phyloP scores from a whole-genome alignment of 2,888 invertebrate genomes.

The Thymelicus lineola region DNA sequence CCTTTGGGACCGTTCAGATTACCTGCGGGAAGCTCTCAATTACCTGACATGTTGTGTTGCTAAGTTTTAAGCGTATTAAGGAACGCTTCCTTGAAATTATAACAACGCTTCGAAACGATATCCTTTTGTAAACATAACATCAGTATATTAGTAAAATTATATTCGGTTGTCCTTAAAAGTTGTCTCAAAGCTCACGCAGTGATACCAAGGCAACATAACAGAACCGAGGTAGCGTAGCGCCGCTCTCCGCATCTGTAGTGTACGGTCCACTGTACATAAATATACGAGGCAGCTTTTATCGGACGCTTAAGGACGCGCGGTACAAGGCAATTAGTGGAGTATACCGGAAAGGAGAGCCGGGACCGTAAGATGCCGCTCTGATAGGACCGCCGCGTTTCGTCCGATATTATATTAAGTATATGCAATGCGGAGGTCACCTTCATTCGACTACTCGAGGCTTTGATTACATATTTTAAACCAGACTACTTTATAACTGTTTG shows the following conservation, averaged over 20 bases:
- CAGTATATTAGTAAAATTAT: no score
- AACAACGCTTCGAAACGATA: no score
- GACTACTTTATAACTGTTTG: no score
- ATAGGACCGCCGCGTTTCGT: conserved; percentile 25
- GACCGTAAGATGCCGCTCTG: conserved; percentile 1
- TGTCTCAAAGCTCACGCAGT: not conserved
- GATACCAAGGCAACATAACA: not conserved
- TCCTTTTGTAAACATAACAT: no score
- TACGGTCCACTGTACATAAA: not conserved
- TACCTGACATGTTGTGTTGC: conserved; percentile 33
- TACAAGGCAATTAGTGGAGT: conserved; percentile 38
- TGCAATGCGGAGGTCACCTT: conserved; percentile 1
- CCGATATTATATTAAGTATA: not conserved
- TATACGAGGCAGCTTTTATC: conserved; percentile 30
- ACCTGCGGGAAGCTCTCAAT: conserved; percentile 42
- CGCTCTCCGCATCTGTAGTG: not conserved
- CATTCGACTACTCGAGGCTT: not conserved
- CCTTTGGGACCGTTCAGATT: conserved; percentile 21
- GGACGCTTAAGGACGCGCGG: conserved; percentile 42
- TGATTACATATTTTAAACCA: no score
- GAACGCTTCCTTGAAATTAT: not conserved
- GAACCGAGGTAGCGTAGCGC: not conserved
- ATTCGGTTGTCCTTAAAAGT: not conserved
- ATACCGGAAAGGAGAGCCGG: conserved; percentile 10
- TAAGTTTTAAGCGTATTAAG: conserved; percentile 28